Evolutionary conservation across 2,113 vertebrate genomes (phyloP), one percentile per base, ranked within the genome.

Genomic region (Nesoenas mayeri): DNA sequence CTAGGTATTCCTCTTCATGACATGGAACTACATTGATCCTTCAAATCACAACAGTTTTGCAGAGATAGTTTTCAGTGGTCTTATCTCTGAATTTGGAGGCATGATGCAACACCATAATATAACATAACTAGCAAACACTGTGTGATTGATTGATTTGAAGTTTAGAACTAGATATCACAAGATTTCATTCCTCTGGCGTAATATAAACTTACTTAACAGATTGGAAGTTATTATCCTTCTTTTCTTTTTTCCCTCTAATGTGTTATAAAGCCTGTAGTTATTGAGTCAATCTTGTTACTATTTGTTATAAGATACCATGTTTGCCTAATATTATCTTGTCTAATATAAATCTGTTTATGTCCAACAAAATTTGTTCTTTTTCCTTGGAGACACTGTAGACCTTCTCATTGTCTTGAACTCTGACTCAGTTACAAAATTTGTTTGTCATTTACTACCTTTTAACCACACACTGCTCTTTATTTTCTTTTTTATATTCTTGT

Each of bases 381-480:
- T 70, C 3, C 0, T 10, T 51, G 15, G 12, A 60, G 6, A 25
- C 11, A 19, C 44, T 19, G 44, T n/a, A 1, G 1, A 2, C 4
- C 10, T 81, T 31, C 20, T 54, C 12, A 53, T 56, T 58, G 9
- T 65, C 15, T 67, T 65, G 50, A 81, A 47, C 8, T 19, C 11
- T 65, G 38, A 1, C 0, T 56, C 34, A 77, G 2, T 31, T 60
- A 34, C 5, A 12, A 65, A 53, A 5, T 10, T 72, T 34, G 7
- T 20, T 48, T 65, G 9, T n/a, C 38, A 38, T 9, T 65, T 15
- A 5, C 11, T 56, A 5, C n/a, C 44, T 75, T 78, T 93, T 69
- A 89, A 34, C 4, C 8, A 31, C 2, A 7, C 2, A 11, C 3
- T 42, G 11, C 2, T 72, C 83, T 79, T 71, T 17, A 34, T 2